Conservation (phyloP, 2,888 invertebrate species). For the Bellardia pandia region DNA sequence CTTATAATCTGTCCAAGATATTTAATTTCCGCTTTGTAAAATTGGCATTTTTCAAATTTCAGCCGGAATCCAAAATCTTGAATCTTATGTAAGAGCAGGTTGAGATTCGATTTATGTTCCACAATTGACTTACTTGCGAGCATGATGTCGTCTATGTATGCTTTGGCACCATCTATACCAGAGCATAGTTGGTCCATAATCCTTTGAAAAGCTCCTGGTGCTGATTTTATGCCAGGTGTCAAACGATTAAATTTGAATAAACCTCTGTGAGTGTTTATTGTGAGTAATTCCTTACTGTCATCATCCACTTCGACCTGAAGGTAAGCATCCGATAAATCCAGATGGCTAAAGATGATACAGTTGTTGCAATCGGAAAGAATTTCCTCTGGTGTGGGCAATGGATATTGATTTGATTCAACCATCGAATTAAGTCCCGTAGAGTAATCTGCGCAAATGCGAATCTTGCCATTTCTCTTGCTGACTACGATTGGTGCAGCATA, state of each 20-base stretch:
- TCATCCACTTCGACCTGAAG: constrained; percentile 73
- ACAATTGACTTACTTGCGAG: constrained; percentile 47
- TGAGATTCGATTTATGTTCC: constrained; percentile 51
- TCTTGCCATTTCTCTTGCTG: constrained; percentile 63
- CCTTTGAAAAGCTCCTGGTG: constrained; percentile 71
- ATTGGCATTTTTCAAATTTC: constrained; percentile 57
- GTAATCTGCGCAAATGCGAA: constrained; percentile 74
- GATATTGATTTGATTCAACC: constrained; percentile 55
- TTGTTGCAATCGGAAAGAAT: constrained; percentile 68
- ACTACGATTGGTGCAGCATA: constrained; percentile 74
- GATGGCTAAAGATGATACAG: constrained; percentile 65
- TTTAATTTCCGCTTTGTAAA: constrained; percentile 31
- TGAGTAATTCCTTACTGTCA: constrained; percentile 67
- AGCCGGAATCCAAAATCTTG: constrained; percentile 50
- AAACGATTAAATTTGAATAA: constrained; percentile 68
- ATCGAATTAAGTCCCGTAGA: constrained; percentile 72
- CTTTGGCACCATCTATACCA: constrained; percentile 51
- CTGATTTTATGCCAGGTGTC: constrained; percentile 73
- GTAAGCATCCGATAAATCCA: constrained; percentile 73
- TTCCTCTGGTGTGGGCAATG: constrained; percentile 70
- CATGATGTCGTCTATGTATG: constrained; percentile 70
- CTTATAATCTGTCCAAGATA: constrained; percentile 1
- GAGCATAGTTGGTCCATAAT: constrained; percentile 66
- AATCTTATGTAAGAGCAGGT: neutral
- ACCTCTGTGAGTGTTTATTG: constrained; percentile 68